Evolutionary conservation across 2,113 vertebrate species (phyloP), one percentile per base, ranked within the genome.

Genomic region (Symphodus melops): DNA sequence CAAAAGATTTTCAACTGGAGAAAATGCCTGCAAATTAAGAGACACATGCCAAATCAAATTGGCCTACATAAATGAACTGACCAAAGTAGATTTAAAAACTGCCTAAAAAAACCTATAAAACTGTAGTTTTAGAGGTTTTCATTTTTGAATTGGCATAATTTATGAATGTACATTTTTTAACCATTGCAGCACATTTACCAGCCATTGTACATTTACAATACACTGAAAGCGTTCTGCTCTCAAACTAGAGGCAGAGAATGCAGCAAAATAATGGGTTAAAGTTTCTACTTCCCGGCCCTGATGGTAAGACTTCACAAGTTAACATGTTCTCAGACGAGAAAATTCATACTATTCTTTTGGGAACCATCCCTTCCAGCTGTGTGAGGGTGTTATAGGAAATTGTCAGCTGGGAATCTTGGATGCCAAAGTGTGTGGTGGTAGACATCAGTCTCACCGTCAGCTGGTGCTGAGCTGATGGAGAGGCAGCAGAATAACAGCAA

Each of bases 321-420:
- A 19, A 36, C 37, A 8, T 19, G 28, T 37, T 72, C 68, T 52
- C 72, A 56, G 61, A 75, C 21, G 21, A 19, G 62, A 49, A 57
- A 61, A 49, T 67, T 80, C 78, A 79, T 16, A 77, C 49, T 88
- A 82, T 86, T 49, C 77, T 80, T 67, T 54, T 28, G 58, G 61
- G 81, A 75, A 60, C 75, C 41, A 71, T 85, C 77, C 5, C 44
- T 77, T 57, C 72, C 90, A 85, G 86, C 88, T 90, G 90, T 89
- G 72, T 41, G 0, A 33, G 25, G 23, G 49, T 65, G 75, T 84
- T 90, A 56, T 87, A 86, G 88, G 81, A 89, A 90, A 17, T 59
- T 56, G 79, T 91, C 88, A 91, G 91, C 88, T 90, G 89, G 86
- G 86, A 81, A 63, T 70, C 69, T 75, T 67, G 49, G 83, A 86